Conservation (phyloP, 2,888 invertebrate species). For the Microdon myrmicae region DNA sequence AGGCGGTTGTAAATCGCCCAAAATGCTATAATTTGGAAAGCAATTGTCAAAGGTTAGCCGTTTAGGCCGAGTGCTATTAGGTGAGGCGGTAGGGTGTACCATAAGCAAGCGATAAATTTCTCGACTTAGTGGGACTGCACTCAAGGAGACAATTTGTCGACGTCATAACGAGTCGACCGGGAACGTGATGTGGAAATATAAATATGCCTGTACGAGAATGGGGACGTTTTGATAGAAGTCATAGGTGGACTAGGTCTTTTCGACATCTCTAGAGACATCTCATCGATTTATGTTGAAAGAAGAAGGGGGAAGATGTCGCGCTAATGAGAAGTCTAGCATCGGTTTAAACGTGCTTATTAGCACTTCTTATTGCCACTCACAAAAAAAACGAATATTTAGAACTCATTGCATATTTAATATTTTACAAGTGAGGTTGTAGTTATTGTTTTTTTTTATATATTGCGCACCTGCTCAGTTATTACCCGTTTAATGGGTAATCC, state of each 20-base stretch:
- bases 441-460: neutral
- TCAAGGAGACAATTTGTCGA: slow-evolving; percentile 19
- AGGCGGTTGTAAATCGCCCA: slow-evolving; percentile 42
- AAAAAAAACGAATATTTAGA: neutral
- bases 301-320: too few relatives aligned
- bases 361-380: too few relatives aligned
- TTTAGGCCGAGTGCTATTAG: slow-evolving; percentile 9
- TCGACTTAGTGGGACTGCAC: neutral
- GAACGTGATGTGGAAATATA: too few relatives aligned
- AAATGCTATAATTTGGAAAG: slow-evolving; percentile 34
- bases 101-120: slow-evolving; percentile 33
- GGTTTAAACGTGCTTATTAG: too few relatives aligned
- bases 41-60: slow-evolving; percentile 33
- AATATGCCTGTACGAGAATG: too few relatives aligned
- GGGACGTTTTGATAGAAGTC: too few relatives aligned
- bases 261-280: too few relatives aligned
- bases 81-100: slow-evolving; percentile 6
- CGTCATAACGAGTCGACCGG: slow-evolving; percentile 1
- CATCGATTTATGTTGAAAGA: too few relatives aligned
- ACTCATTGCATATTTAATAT: neutral
- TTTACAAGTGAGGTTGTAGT: neutral
- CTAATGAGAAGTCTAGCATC: too few relatives aligned
- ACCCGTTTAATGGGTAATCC: too few relatives aligned
- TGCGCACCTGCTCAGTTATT: too few relatives aligned
- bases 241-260: too few relatives aligned